These are phyloP conservation scores for Sanderia malayensis DNA, from an alignment of 30 jellyfish, hydroid and myxozoan genomes.

Conservation along the genomic window DNA sequence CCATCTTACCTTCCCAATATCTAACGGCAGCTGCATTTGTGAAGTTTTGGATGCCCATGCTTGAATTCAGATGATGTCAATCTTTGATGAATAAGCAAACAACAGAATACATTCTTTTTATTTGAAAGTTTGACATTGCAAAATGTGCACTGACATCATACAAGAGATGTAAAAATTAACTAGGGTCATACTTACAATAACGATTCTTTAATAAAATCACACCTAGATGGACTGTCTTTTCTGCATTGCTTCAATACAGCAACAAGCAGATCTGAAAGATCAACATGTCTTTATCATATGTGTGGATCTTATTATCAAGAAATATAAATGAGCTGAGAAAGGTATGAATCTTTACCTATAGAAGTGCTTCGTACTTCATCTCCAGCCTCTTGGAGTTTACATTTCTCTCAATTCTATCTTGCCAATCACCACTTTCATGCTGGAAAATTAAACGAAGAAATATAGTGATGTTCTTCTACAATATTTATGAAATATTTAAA, in stretches of 20 bases:
- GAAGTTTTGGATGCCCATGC: slow-evolving; percentile 82
- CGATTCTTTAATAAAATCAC: slow-evolving; percentile 21
- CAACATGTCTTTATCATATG: not conserved
- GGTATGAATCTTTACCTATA: slow-evolving; percentile 36
- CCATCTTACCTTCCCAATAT: slow-evolving; percentile 87
- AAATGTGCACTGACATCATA: no score
- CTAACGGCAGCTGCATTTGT: slow-evolving; percentile 66
- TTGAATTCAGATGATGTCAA: slow-evolving; percentile 67
- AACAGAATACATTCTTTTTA: no score
- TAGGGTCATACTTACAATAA: slow-evolving; percentile 23
- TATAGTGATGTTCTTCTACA: no score
- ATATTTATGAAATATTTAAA: no score
- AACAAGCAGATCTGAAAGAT: slow-evolving; percentile 36
- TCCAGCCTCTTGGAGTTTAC: slow-evolving; percentile 56
- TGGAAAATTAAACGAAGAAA: no score
- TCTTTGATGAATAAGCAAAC: no score
- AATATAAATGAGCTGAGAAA: not conserved
- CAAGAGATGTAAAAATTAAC: no score
- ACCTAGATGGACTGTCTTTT: slow-evolving; percentile 41
- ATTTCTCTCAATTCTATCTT: slow-evolving; percentile 50
- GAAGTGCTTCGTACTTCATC: slow-evolving; percentile 30
- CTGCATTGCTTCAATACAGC: slow-evolving; percentile 38
- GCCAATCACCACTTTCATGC: slow-evolving; percentile 87
- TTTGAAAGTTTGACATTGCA: no score
- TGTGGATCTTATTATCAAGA: not conserved